These are phyloP conservation scores for Machimus rusticus DNA, from an alignment of 2,888 invertebrate species.

Conservation along the genomic window DNA sequence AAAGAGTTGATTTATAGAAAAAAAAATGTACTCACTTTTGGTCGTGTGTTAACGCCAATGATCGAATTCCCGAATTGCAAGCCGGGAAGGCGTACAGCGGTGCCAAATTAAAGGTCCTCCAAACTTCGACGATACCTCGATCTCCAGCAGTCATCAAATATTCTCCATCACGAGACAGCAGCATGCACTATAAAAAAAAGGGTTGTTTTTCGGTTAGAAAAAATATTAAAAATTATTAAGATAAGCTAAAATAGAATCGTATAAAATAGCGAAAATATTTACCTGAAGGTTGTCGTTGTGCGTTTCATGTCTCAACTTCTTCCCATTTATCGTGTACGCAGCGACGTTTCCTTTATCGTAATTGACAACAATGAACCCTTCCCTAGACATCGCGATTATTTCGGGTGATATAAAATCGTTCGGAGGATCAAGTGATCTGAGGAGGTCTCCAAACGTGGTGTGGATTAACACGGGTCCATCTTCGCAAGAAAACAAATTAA, in stretches of 20 bases:
- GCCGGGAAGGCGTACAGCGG: slow-evolving; percentile 97
- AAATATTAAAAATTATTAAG: not conserved
- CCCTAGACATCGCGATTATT: slow-evolving; percentile 92
- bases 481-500: slow-evolving; percentile 58
- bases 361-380: slow-evolving; percentile 94
- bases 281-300: slow-evolving; percentile 96
- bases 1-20: no score
- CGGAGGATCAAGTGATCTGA: slow-evolving; percentile 88
- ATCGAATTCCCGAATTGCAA: slow-evolving; percentile 93
- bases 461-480: slow-evolving; percentile 97
- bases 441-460: slow-evolving; percentile 95
- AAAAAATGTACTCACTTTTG: slow-evolving; percentile 81
- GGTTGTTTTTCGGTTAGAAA: not conserved
- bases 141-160: slow-evolving; percentile 98
- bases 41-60: slow-evolving; percentile 95
- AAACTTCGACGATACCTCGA: slow-evolving; percentile 96
- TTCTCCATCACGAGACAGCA: slow-evolving; percentile 96
- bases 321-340: slow-evolving; percentile 94
- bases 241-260: not conserved
- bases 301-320: slow-evolving; percentile 85
- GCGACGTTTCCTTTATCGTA: slow-evolving; percentile 92
- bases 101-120: slow-evolving; percentile 96
- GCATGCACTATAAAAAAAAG: slow-evolving; percentile 74
- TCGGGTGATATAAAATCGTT: slow-evolving; percentile 78
- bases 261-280: slow-evolving; percentile 49